These are phyloP conservation scores for Didymodactylos carnosus DNA, from an alignment of 2,888 invertebrate genomes.

Conservation along the genomic window DNA sequence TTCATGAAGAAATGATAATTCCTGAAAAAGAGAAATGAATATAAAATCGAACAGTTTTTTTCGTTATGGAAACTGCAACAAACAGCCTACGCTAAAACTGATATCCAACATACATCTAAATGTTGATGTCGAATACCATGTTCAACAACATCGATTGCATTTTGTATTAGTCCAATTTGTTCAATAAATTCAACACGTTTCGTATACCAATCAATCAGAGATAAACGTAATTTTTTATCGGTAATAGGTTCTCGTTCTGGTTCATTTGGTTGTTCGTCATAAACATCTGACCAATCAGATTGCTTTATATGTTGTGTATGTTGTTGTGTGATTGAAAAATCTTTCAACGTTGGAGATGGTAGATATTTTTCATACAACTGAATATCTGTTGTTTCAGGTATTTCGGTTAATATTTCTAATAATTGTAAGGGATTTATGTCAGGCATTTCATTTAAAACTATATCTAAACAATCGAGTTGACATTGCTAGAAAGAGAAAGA, in stretches of 20 bases:
- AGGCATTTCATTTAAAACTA: neutral
- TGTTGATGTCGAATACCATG: neutral
- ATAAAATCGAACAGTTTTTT: no score
- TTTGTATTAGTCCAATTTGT: neutral
- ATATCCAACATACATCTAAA: no score
- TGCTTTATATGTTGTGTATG: neutral
- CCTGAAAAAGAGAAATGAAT: no score
- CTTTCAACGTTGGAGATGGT: no score
- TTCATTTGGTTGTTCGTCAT: neutral
- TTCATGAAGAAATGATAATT: neutral
- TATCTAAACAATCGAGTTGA: neutral
- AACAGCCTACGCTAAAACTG: no score
- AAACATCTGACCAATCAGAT: neutral
- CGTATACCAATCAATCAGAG: neutral
- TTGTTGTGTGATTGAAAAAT: neutral
- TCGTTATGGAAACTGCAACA: no score
- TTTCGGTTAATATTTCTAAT: neutral
- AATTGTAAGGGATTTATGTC: neutral
- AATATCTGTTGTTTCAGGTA: neutral
- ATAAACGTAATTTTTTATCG: neutral
- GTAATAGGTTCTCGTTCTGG: no score
- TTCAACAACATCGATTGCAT: neutral
- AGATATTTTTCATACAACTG: neutral
- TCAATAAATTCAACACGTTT: neutral
- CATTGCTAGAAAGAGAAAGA: neutral